Evolutionary conservation across 2,113 vertebrate species (phyloP).

Genomic region (Embiotoca jacksoni): DNA sequence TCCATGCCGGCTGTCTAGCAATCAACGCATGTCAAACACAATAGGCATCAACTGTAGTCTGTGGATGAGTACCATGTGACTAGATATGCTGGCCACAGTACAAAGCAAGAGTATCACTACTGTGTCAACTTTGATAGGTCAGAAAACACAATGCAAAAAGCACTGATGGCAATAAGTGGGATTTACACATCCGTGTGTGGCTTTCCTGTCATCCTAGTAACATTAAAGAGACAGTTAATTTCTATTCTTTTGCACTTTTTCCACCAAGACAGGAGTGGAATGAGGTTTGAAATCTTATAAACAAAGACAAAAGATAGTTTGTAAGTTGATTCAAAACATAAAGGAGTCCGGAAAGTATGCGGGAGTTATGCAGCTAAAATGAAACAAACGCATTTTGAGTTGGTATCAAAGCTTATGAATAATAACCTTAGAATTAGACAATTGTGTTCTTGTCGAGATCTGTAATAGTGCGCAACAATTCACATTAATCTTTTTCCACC

Average conservation of each 20-base stretch:
- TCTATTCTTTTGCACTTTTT: too few relatives aligned
- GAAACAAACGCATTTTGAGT: background rate
- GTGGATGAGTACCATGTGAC: slow-evolving; percentile 58
- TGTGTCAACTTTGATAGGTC: slow-evolving; percentile 31
- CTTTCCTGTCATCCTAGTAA: background rate
- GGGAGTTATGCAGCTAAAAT: background rate
- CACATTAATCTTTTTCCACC: background rate
- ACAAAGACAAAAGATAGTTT: background rate
- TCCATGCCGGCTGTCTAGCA: slow-evolving; percentile 53
- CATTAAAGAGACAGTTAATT: slow-evolving; percentile 3
- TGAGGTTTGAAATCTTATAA: background rate
- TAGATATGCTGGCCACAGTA: slow-evolving; percentile 19
- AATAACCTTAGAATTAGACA: background rate
- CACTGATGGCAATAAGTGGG: slow-evolving; percentile 15
- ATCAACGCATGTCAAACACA: slow-evolving; percentile 75
- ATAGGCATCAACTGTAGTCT: slow-evolving; percentile 57
- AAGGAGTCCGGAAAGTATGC: background rate
- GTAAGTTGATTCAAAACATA: background rate
- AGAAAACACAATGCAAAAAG: slow-evolving; percentile 30
- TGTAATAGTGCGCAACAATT: background rate
- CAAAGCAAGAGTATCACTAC: slow-evolving; percentile 22
- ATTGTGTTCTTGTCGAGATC: background rate
- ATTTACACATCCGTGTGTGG: slow-evolving; percentile 21
- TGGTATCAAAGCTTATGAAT: background rate
- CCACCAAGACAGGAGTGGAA: background rate